Percentiles rank a stretch among this genome's conserved stretches.
Conservation (phyloP, 1,140 invertebrate species). For the Drosophila ambigua region DNA sequence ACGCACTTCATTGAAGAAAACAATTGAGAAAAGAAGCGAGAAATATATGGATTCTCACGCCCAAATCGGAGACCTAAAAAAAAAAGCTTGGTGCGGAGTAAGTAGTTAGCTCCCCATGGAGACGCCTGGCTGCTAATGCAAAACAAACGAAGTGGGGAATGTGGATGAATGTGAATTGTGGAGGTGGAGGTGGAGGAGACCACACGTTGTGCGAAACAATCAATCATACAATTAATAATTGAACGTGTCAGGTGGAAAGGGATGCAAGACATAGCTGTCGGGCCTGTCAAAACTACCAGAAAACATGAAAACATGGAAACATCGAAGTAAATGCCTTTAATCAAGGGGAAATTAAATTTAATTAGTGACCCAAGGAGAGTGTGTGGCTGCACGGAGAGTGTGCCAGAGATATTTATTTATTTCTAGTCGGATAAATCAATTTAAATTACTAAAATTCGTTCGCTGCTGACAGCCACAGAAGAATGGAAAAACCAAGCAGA, state of each 20-base stretch:
- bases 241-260: constrained; percentile 30
- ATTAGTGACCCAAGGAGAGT: constrained; percentile 43
- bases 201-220: constrained; percentile 66
- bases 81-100: constrained; percentile 49
- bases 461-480: constrained; percentile 32
- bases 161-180: background rate
- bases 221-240: constrained; percentile 76
- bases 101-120: constrained; percentile 56
- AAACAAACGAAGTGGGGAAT: constrained; percentile 12
- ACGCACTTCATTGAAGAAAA: constrained; percentile 39
- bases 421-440: constrained; percentile 61
- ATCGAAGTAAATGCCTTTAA: constrained; percentile 61
- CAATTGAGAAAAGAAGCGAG: constrained; percentile 40
- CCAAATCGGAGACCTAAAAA: constrained; percentile 29
- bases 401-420: constrained; percentile 34
- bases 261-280: constrained; percentile 11
- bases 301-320: constrained; percentile 47
- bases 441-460: constrained; percentile 41
- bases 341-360: constrained; percentile 71
- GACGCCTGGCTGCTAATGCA: constrained; percentile 41
- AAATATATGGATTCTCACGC: constrained; percentile 44
- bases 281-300: constrained; percentile 53
- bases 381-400: constrained; percentile 7
- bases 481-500: background rate
- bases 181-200: constrained; percentile 23